Percentiles rank a stretch among this genome's conserved stretches.
phyloP scores from a whole-genome alignment of 1,140 invertebrate species.

The Copidosoma floridanum region DNA sequence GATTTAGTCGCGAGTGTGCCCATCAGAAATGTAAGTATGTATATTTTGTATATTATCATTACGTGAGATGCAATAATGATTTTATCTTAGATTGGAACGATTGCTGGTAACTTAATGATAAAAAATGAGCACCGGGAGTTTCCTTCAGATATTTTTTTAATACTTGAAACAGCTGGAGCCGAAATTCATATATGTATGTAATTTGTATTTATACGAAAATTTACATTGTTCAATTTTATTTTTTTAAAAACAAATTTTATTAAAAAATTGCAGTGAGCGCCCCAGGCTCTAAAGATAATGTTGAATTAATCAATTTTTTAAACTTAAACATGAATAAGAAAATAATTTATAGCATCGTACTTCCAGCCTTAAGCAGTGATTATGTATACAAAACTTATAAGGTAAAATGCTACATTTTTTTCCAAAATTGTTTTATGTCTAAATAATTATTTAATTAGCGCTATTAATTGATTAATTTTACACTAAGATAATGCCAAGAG shows the following conservation, averaged over 20 bases:
- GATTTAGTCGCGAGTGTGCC: slow-evolving; percentile 71
- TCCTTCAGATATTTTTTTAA: slow-evolving; percentile 74
- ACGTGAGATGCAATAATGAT: neutral
- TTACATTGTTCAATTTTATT: neutral
- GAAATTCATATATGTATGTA: slow-evolving; percentile 62
- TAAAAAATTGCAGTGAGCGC: neutral
- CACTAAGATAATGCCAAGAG: slow-evolving; percentile 47
- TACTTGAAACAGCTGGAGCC: slow-evolving; percentile 68
- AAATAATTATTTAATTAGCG: neutral
- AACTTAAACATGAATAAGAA: slow-evolving; percentile 63
- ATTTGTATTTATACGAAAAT: neutral
- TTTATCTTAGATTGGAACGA: slow-evolving; percentile 64
- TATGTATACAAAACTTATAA: slow-evolving; percentile 62
- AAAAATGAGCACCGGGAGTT: slow-evolving; percentile 71
- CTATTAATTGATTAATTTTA: no score
- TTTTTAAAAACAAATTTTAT: neutral
- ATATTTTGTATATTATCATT: no score
- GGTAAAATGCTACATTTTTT: slow-evolving; percentile 46
- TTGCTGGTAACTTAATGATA: slow-evolving; percentile 78
- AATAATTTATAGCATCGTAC: slow-evolving; percentile 62
- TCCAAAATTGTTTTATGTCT: neutral
- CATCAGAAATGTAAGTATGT: slow-evolving; percentile 65
- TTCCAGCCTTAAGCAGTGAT: slow-evolving; percentile 56
- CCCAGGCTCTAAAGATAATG: slow-evolving; percentile 34
- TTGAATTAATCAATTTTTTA: slow-evolving; percentile 60